Evolutionary conservation across 2,797 vertebrate species (phyloP), one percentile per base, ranked within the genome.

Genomic region (Squalus acanthias): DNA sequence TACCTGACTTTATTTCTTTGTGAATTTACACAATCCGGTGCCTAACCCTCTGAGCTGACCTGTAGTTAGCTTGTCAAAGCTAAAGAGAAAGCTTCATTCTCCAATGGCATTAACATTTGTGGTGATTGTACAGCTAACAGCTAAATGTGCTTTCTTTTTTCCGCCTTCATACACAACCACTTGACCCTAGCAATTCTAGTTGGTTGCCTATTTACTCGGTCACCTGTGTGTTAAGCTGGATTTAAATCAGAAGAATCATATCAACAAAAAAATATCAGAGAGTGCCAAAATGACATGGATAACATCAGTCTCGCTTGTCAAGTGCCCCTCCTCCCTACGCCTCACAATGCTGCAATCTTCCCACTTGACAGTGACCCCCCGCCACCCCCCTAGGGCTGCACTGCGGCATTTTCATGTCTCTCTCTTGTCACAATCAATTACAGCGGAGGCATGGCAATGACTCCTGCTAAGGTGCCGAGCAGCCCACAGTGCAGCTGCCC

Each of bases 371-470:
- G 53, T 96, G 96, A 94, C 72, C 85, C 96, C n/a, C 95, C 87
- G 20, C 26, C 50, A 3, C 76, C n/a, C 76, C 33, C 29, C 29
- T 12, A 96, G 92, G 96, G 96, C 96, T 96, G 96, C 96, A 96
- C 96, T 76, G 65, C 88, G 87, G 96, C 96, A 96, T 96, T 96
- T 96, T 96, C 96, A 96, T 96, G 96, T 96, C 97, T 96, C 96
- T 97, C 96, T 97, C 96, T 93, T 97, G 96, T 96, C 96, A 97
- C 93, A 96, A 97, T 96, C 97, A 97, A 97, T 97, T 97, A 97
- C 97, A 96, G 96, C 95, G 50, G 96, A 95, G 96, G 96, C 67
- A 72, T 96, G 74, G 87, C 97, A 96, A 96, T 96, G 96, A 96
- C 96, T 94, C 96, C 76, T 95, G 96, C 96, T 93, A 69, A 97